These are phyloP conservation scores for Blastobasis lacticolella DNA, from an alignment of 2,888 invertebrate genomes.

Conservation along the genomic window DNA sequence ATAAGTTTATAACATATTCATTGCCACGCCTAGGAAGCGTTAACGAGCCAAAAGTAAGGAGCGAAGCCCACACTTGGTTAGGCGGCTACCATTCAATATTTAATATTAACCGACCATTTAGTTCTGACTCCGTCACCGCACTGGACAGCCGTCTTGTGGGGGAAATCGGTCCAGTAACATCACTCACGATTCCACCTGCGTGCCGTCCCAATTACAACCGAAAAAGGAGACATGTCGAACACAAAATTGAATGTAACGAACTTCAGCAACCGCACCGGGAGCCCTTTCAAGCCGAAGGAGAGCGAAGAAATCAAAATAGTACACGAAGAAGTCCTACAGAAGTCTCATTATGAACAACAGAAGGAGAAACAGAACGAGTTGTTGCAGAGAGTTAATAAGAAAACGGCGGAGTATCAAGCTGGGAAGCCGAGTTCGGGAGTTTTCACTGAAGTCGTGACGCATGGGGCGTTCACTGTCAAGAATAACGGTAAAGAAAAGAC, in stretches of 20 bases:
- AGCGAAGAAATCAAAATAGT: constrained; percentile 25
- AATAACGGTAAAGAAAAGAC: constrained; percentile 34
- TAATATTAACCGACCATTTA: constrained; percentile 43
- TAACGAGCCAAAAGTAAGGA: constrained; percentile 63
- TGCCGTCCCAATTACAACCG: constrained; percentile 27
- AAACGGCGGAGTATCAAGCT: constrained; percentile 56
- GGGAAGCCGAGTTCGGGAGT: constrained; percentile 58
- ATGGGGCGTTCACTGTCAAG: constrained; percentile 59
- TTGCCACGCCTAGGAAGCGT: constrained; percentile 64
- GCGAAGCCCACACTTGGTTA: constrained; percentile 66
- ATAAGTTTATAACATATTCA: constrained; percentile 54
- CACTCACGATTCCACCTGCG: constrained; percentile 29
- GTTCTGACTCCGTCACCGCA: constrained; percentile 47
- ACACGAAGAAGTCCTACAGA: constrained; percentile 50
- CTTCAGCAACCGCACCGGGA: constrained; percentile 44
- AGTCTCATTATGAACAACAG: constrained; percentile 47
- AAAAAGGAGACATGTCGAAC: constrained; percentile 42
- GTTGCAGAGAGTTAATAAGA: constrained; percentile 54
- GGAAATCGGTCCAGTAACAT: constrained; percentile 42
- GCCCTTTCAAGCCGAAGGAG: constrained; percentile 23
- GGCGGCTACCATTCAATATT: constrained; percentile 46
- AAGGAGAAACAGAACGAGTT: constrained; percentile 58
- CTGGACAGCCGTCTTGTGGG: constrained; percentile 37
- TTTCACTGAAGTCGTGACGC: constrained; percentile 62
- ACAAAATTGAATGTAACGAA: constrained; percentile 48